Evolutionary conservation across 2,888 invertebrate species (phyloP), one percentile per base, ranked within the genome.

Genomic region (Arctia plantaginis): DNA sequence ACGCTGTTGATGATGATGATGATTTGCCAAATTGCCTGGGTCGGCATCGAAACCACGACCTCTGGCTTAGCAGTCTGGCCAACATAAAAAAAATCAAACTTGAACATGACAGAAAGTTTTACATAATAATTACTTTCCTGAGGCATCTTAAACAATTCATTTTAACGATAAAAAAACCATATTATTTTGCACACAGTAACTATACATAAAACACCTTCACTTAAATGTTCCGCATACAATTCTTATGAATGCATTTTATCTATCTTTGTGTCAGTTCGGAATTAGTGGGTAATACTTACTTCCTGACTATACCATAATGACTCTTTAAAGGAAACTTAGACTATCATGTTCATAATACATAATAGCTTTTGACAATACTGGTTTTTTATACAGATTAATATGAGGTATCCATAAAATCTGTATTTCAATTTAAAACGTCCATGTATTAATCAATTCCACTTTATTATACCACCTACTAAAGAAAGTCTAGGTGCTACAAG

Each of bases 211-310:
- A 39, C 41, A 80, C 77, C 69, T 80, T 76, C 79, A 80, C 77
- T 80, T 82, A 76, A 70, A 69, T 71, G 69, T 82, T 81, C 77
- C 83, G 72, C 30, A 30, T 71, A 51, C 68, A 65, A 62, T 75
- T 74, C 27, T 73, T 44, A 72, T 39, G 27, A 74, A 69, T 69
- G 41, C 64, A 55, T 69, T 66, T 66, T 74, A 55, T 27, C 59
- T 71, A 51, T 68, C 35, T 71, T 67, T 27, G 39, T 27, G 55
- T 59, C 59, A 47, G 44, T 62, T 27, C 51, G 62, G n/a, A 59
- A 39, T 51, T 69, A 66, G 71, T 74, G 71, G 67, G 47, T 71
- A 71, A 74, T 30, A 30, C 30, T 39, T 51, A 69, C 30, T 74
- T 74, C 70, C 70, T 74, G 33, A 66, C n/a, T 51, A 18, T 59